Evolutionary conservation across 2,888 invertebrate genomes (phyloP).

Genomic region (Pachydiplax longipennis): DNA sequence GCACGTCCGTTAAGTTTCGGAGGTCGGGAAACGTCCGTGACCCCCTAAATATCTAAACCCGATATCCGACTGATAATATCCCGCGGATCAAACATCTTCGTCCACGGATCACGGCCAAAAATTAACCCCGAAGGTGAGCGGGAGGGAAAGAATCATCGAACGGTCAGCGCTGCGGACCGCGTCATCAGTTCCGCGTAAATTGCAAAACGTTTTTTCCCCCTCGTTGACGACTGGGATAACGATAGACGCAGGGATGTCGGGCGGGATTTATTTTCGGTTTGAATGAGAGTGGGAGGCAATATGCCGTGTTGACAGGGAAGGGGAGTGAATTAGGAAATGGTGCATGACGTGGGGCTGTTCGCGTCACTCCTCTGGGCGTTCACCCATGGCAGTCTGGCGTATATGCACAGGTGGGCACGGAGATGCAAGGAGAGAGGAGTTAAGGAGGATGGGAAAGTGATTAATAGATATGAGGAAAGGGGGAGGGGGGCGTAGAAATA

Average conservation of each 20-base stretch:
- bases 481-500: not conserved
- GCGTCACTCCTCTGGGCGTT: slow-evolving; percentile 16
- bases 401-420: slow-evolving; percentile 30
- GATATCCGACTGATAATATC: too few species aligned
- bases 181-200: not conserved
- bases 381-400: not conserved
- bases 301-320: not conserved
- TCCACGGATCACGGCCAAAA: too few species aligned
- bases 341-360: slow-evolving; percentile 7
- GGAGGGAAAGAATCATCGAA: too few species aligned
- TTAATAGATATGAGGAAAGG: not conserved
- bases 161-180: too few species aligned
- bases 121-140: too few species aligned
- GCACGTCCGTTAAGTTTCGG: not conserved
- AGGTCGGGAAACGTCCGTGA: too few species aligned
- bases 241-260: not conserved
- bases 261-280: not conserved
- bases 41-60: too few species aligned
- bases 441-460: not conserved
- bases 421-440: not conserved
- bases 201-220: not conserved
- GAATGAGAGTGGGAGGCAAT: not conserved
- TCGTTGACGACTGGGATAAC: not conserved
- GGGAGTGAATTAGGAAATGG: slow-evolving; percentile 5
- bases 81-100: too few species aligned